These are phyloP conservation scores for Drosophila anomelani DNA, from an alignment of 2,888 invertebrate species.

Conservation along the genomic window DNA sequence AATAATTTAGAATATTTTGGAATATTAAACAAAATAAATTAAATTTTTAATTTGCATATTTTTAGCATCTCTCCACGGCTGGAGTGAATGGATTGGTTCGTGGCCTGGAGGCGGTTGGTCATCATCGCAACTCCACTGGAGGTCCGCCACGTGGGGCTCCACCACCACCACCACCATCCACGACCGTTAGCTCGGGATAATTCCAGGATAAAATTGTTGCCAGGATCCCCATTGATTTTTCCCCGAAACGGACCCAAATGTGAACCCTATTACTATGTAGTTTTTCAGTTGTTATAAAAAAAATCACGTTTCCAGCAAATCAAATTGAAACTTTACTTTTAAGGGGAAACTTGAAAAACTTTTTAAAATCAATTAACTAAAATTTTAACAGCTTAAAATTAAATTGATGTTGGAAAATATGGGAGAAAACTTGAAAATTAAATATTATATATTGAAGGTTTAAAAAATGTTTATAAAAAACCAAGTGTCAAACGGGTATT, in stretches of 20 bases:
- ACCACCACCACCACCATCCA: conserved; percentile 47
- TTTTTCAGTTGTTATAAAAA: background rate
- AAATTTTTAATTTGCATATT: background rate
- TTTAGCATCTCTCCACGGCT: conserved; percentile 27
- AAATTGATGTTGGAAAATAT: background rate
- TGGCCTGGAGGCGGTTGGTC: conserved; percentile 3
- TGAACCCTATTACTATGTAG: conserved; percentile 4
- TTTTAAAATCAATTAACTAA: background rate
- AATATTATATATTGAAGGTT: no score
- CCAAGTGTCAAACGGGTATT: background rate
- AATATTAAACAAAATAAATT: background rate
- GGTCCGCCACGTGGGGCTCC: conserved; percentile 17
- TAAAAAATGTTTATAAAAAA: background rate
- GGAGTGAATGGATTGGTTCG: conserved; percentile 16
- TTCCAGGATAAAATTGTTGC: background rate
- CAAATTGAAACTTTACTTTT: background rate
- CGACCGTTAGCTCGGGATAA: conserved; percentile 12
- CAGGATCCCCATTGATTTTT: background rate
- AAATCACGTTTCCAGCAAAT: conserved; percentile 1
- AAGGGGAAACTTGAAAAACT: background rate
- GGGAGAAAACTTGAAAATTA: background rate
- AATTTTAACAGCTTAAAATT: background rate
- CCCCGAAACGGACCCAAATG: background rate
- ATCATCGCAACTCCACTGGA: conserved; percentile 26
- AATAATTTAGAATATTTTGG: background rate